A percentile compares a stretch with the other conserved stretches of the same genome.
phyloP scores from a whole-genome alignment of 2,113 vertebrate genomes.

The Mormyrus lacerda region DNA sequence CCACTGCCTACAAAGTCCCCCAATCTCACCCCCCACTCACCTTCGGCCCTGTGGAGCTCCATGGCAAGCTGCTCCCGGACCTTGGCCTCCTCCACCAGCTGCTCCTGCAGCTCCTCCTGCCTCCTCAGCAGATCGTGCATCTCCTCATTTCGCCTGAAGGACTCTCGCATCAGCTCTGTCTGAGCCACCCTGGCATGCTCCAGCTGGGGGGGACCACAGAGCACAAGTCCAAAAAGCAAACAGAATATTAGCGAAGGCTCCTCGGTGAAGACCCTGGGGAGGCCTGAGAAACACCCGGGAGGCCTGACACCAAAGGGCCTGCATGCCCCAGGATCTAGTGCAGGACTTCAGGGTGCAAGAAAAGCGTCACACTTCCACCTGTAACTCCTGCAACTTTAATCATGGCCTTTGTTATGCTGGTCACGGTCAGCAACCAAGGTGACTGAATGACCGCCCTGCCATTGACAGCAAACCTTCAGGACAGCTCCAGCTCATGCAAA shows the following conservation, averaged over 20 bases:
- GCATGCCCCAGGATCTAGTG: not conserved
- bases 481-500: not conserved
- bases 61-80: constrained; percentile 81
- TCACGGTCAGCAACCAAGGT: not conserved
- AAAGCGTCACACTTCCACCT: not conserved
- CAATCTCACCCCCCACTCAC: constrained; percentile 49
- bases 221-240: not conserved
- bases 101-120: constrained; percentile 86
- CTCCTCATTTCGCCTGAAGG: constrained; percentile 80
- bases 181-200: constrained; percentile 87
- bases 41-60: constrained; percentile 85
- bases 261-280: not conserved
- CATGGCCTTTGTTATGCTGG: not conserved
- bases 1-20: not conserved
- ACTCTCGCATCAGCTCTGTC: constrained; percentile 87
- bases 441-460: not conserved
- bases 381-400: constrained; percentile 8
- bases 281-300: not conserved
- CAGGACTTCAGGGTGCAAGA: not conserved
- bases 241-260: not conserved
- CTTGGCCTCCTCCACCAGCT: constrained; percentile 70
- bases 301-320: not conserved
- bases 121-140: constrained; percentile 70
- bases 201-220: constrained; percentile 56
- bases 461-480: not conserved